These are phyloP conservation scores for Myotis myotis DNA, from an alignment of 2,797 vertebrate species.

Conservation along the genomic window DNA sequence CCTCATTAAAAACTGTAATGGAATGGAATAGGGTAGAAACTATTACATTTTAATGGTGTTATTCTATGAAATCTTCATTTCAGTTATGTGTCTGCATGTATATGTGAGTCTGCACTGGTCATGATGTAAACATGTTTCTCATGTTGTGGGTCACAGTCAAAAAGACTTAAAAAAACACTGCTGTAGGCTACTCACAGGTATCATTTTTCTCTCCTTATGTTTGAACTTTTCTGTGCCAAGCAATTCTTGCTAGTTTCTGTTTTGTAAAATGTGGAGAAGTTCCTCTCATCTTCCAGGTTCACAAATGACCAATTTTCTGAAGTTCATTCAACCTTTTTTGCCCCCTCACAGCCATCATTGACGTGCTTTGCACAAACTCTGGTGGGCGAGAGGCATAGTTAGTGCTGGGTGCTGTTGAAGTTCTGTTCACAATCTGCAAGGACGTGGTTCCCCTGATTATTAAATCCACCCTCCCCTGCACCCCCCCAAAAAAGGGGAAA, in stretches of 20 bases:
- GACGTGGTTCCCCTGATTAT: background rate
- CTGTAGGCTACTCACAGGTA: background rate
- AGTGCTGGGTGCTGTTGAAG: slow-evolving; percentile 35
- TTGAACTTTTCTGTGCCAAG: background rate
- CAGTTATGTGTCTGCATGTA: background rate
- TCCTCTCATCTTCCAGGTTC: slow-evolving; percentile 6
- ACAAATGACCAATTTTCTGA: background rate
- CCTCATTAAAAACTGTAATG: background rate
- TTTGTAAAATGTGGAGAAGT: background rate
- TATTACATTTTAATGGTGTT: background rate
- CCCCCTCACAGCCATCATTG: background rate
- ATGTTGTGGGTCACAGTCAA: background rate
- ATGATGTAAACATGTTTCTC: background rate
- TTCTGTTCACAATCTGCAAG: background rate
- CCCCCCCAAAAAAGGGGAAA: background rate
- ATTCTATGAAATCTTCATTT: background rate
- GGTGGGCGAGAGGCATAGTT: background rate
- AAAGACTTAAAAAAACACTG: background rate
- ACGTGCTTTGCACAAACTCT: background rate
- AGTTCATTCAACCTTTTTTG: background rate
- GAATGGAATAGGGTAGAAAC: background rate
- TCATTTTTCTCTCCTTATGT: background rate
- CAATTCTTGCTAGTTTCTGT: background rate
- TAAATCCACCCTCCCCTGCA: background rate
- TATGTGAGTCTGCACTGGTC: background rate